Evolutionary conservation across 2,797 vertebrate genomes (phyloP).

Genomic region (Meda fulgida): DNA sequence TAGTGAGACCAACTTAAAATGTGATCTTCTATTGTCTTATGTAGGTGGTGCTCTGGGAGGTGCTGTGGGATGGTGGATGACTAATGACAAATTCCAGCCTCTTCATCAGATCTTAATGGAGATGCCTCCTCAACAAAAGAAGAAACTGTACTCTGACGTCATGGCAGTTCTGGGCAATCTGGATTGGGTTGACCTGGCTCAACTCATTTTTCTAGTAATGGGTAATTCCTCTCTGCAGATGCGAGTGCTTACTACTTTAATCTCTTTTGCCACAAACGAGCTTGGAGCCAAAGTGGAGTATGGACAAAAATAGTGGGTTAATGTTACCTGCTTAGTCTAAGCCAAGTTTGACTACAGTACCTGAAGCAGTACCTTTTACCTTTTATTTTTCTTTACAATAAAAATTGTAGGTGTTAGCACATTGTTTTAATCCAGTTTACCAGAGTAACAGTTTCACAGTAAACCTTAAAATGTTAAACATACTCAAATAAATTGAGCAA

Average conservation of each 20-base stretch:
- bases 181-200: constrained; percentile 80
- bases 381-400: neutral
- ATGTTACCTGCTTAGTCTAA: neutral
- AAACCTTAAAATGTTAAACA: neutral
- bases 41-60: constrained; percentile 85
- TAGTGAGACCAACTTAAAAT: neutral
- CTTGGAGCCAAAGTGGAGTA: constrained; percentile 81
- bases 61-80: constrained; percentile 83
- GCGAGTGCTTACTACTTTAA: constrained; percentile 74
- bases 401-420: neutral
- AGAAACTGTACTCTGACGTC: constrained; percentile 76
- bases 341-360: neutral
- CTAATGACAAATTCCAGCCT: constrained; percentile 81
- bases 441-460: neutral
- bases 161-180: constrained; percentile 71
- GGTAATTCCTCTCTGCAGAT: constrained; percentile 77
- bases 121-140: constrained; percentile 78
- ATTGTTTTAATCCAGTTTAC: neutral
- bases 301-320: constrained; percentile 45
- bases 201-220: constrained; percentile 84
- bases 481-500: neutral
- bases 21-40: neutral
- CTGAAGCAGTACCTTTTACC: too few species aligned
- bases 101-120: constrained; percentile 88
- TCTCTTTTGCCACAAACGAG: constrained; percentile 78